These are phyloP conservation scores for Stictonetta naevosa DNA, from an alignment of 2,113 vertebrate species.

Conservation along the genomic window DNA sequence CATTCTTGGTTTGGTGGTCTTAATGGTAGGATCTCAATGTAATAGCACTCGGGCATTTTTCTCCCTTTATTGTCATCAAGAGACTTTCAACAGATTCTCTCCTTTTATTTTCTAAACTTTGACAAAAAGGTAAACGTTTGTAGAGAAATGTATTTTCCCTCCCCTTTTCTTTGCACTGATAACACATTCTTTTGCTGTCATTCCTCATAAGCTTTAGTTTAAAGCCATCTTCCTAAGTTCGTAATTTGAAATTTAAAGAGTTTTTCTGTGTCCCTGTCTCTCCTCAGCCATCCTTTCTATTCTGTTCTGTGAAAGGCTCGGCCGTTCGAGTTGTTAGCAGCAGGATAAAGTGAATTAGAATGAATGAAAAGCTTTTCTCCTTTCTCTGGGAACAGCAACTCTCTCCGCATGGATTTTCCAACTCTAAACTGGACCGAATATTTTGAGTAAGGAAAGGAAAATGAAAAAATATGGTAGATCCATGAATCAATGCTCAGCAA, in stretches of 20 bases:
- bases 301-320: neutral
- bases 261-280: neutral
- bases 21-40: neutral
- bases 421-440: neutral
- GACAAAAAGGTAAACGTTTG: neutral
- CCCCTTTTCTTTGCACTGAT: neutral
- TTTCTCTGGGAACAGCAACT: neutral
- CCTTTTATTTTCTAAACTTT: neutral
- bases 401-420: neutral
- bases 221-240: neutral
- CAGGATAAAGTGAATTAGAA: neutral
- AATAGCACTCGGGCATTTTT: neutral
- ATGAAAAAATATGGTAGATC: neutral
- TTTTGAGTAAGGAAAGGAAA: neutral
- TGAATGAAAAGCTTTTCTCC: neutral
- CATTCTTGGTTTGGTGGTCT: neutral
- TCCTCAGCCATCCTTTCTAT: neutral
- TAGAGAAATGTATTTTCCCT: neutral
- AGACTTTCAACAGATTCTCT: neutral
- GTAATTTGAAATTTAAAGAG: neutral
- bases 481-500: neutral
- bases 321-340: neutral
- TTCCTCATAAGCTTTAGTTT: neutral
- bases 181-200: neutral
- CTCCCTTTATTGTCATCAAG: neutral